These are phyloP conservation scores for Delia radicum DNA, from an alignment of 1,140 invertebrate genomes.

Conservation along the genomic window DNA sequence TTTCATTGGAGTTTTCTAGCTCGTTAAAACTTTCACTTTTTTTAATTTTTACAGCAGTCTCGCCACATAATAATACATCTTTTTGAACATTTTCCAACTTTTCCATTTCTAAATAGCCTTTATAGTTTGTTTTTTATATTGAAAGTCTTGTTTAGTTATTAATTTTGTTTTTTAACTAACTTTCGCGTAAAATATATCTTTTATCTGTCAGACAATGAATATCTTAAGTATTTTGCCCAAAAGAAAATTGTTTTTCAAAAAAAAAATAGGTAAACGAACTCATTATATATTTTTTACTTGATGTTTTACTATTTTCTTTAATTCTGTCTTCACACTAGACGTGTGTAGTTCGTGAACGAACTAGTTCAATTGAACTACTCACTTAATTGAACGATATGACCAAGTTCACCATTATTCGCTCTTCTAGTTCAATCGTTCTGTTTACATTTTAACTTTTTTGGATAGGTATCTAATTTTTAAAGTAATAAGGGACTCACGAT, in stretches of 20 bases:
- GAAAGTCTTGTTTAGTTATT: background rate
- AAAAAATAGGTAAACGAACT: slow-evolving; percentile 21
- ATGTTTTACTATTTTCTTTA: too few relatives aligned
- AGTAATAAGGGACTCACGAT: too few relatives aligned
- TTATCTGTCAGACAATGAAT: slow-evolving; percentile 14
- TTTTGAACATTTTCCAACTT: background rate
- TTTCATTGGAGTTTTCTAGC: background rate
- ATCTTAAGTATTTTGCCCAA: slow-evolving; percentile 12
- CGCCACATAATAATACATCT: background rate
- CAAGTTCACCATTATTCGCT: too few relatives aligned
- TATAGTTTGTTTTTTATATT: background rate
- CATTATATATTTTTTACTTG: too few relatives aligned
- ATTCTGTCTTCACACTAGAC: too few relatives aligned
- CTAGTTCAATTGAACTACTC: too few relatives aligned
- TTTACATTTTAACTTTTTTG: too few relatives aligned
- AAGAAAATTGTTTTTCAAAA: background rate
- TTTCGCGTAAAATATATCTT: background rate
- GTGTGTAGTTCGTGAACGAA: too few relatives aligned
- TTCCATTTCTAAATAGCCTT: background rate
- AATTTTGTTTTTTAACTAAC: background rate
- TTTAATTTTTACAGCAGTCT: background rate
- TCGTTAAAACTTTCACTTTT: slow-evolving; percentile 21
- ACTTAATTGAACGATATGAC: too few relatives aligned
- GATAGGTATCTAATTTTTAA: too few relatives aligned
- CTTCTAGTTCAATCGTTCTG: too few relatives aligned